Base-by-base conservation (phyloP, 2,797 vertebrate genomes). In the Triplophysa yarkandensis region DNA sequence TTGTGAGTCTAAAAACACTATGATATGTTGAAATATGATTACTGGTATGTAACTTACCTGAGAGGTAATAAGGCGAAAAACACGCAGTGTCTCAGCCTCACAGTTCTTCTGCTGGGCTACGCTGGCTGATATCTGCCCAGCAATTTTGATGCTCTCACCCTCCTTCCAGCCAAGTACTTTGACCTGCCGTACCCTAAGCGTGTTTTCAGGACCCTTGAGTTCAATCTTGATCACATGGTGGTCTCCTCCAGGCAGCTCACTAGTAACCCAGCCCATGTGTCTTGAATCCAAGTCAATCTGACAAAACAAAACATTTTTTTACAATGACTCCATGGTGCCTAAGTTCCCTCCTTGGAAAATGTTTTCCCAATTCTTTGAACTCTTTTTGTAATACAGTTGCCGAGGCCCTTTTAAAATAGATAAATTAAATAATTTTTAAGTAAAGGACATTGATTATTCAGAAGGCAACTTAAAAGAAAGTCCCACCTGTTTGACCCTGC, bases 151-250 rank as follows among this genome's bases (percentile, higher is more conserved):
- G 87, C 93, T 96, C 83, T 99, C 97, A 0, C 95, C 96, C 44
- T 99, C 97, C 84, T 98, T 99, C 97, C 97, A 99, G 27, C 98
- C 98, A 1, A 99, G 92, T 55, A 99, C 92, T 88, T 98, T 98
- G 34, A 99, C 97, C 86, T 99, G 98, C 44, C 97, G 94, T 80
- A 99, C 97, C 88, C 98, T 91, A 75, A 99, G 89, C 0, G 98
- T 99, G 88, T 99, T 99, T 89, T 99, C 98, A 0, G 97, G 98
- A 46, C 98, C 98, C 77, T 99, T 99, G 85, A 99, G 85, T 83
- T 99, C 98, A 82, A 99, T 95, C 87, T 98, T 98, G 85, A 99
- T 94, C 81, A 98, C 95, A 80, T 98, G 95, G 85, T 98, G 95
- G 86, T 98, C 97, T 34, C 95, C 95, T 6, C 96, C 95, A 28